A percentile compares a stretch with the other conserved stretches of the same genome.
phyloP scores from a whole-genome alignment of 92 coral and sea anemone genomes.

The Zoanthus solanderi region DNA sequence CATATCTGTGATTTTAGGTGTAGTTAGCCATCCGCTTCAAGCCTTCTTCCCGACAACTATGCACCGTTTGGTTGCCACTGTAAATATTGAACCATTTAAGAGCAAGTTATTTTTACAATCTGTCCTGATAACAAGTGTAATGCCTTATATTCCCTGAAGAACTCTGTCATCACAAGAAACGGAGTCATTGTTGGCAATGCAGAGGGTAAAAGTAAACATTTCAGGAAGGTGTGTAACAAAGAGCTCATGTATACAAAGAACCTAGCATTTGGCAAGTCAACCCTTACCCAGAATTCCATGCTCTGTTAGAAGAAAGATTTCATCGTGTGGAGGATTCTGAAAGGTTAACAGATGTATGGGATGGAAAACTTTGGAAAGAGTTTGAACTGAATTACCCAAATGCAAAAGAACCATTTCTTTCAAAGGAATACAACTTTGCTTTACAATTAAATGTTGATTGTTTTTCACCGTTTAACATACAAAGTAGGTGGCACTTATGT shows the following conservation, averaged over 20 bases:
- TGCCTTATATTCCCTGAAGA: slow-evolving; percentile 33
- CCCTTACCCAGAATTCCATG: slow-evolving; percentile 34
- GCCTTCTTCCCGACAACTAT: slow-evolving; percentile 47
- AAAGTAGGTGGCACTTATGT: slow-evolving; percentile 48
- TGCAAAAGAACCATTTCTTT: slow-evolving; percentile 18
- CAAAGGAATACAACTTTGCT: slow-evolving; percentile 25
- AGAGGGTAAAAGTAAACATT: slow-evolving; percentile 24
- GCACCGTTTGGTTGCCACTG: slow-evolving; percentile 21
- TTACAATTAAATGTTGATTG: slow-evolving; percentile 50
- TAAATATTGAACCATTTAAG: slow-evolving; percentile 21
- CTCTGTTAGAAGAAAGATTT: slow-evolving; percentile 17
- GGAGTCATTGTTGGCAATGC: slow-evolving; percentile 13
- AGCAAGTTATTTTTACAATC: slow-evolving; percentile 11
- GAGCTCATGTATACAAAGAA: slow-evolving; percentile 40
- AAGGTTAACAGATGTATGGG: slow-evolving; percentile 43
- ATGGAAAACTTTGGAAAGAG: slow-evolving; percentile 42
- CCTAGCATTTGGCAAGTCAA: slow-evolving; percentile 27
- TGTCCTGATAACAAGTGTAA: slow-evolving; percentile 49
- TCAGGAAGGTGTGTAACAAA: slow-evolving; percentile 24
- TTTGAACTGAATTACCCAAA: slow-evolving; percentile 29
- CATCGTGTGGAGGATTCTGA: slow-evolving; percentile 17
- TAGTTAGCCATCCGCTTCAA: slow-evolving; percentile 55
- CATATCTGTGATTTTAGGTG: slow-evolving; percentile 39
- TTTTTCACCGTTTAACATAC: slow-evolving; percentile 49
- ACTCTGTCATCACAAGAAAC: slow-evolving; percentile 8